Conservation (phyloP, 2,888 invertebrate species). For the Limnephilus marmoratus region DNA sequence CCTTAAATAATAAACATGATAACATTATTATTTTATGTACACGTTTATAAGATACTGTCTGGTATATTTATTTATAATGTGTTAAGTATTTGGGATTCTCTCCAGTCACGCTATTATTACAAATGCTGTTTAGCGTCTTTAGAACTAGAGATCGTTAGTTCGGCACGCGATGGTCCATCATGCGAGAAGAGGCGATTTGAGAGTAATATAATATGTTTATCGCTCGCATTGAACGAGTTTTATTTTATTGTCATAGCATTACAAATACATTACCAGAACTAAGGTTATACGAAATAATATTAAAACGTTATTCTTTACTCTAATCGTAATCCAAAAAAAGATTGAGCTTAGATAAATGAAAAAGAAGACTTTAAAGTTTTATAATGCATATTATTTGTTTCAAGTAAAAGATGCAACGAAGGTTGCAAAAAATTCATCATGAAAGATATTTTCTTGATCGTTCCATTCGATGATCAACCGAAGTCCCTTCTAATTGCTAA, state of each 20-base stretch:
- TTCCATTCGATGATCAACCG: too few species aligned
- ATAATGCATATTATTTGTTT: too few species aligned
- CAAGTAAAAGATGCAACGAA: too few species aligned
- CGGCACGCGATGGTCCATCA: not conserved
- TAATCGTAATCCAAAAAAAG: too few species aligned
- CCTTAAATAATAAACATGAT: not conserved
- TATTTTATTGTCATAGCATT: not conserved
- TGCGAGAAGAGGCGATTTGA: not conserved
- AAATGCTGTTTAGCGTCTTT: not conserved
- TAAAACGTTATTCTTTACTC: too few species aligned
- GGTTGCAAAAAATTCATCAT: too few species aligned
- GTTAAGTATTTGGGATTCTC: not conserved
- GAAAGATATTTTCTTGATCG: too few species aligned
- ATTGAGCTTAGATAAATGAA: too few species aligned
- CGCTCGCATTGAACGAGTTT: not conserved
- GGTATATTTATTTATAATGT: not conserved
- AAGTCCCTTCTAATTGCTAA: too few species aligned
- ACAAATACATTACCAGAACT: not conserved
- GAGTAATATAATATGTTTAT: not conserved
- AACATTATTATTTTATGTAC: not conserved
- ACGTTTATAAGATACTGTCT: not conserved
- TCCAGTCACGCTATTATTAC: not conserved
- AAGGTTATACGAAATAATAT: too few species aligned
- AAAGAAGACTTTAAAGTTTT: too few species aligned
- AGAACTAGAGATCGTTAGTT: not conserved